Base-by-base conservation (phyloP, 2,888 invertebrate species). In the Lucinisca nassula region DNA sequence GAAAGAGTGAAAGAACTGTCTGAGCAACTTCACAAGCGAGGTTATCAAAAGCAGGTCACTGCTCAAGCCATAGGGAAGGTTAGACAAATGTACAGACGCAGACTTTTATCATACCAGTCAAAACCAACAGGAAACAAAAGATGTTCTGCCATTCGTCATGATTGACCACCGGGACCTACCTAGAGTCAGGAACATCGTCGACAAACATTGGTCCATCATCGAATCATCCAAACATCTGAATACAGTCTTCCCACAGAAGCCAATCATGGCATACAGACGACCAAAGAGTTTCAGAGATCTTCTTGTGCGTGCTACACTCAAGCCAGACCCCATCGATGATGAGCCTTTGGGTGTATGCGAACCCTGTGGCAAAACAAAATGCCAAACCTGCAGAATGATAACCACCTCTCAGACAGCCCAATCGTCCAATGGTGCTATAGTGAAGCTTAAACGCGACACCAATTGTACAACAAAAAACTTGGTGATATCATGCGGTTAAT, bases 191-290 rank as follows among this genome's bases (percentile, higher is more conserved):
- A 49, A 45, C 2, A 45, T 27, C 0, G 49, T 49, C 30, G 32
- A 45, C 27, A 40, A 49, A 27, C 73, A 73, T 6, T 73, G 73
- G 73, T 73, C 73, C n/a, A 38, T 40, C n/a, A 73, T 73, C 14
- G 37, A 38, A 4, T 30, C 74, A 12, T 74, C 74, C 21, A 49
- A 21, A 40, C 27, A 49, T 30, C 35, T 58, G 32, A 38, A 35
- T 17, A 21, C 4, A 27, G 38, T 77, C 17, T 61, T 77, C n/a
- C 37, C 61, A 17, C n/a, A 55, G 35, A 77, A 61, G 21, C 61
- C 58, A 14, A 24, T 77, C n/a, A 37, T 55, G 32, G 37, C 77
- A 27, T 58, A 58, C 77, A 49, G 24, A 61, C 8, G 77, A 14
- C 55, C n/a, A 14, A 55, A 77, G 21, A 55, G 77, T 37, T 37